Percentiles rank a stretch among this genome's conserved stretches.
These are phyloP conservation scores for Conus betulinus DNA, from an alignment of 1,140 invertebrate species.

Conservation along the genomic window DNA sequence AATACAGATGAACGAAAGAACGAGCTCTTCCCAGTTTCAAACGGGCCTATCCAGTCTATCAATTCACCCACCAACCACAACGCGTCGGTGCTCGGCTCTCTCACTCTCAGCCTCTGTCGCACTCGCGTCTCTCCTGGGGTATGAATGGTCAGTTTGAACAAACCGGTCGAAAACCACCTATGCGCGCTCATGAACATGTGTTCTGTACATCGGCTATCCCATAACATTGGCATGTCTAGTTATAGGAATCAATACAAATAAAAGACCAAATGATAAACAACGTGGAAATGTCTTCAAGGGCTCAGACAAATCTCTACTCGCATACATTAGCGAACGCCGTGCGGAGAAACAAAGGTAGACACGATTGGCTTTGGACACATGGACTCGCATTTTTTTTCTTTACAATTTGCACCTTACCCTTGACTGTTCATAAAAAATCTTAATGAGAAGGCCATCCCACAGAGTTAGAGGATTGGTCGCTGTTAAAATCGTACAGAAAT, in stretches of 20 bases:
- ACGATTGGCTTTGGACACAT: neutral
- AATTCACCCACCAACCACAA: neutral
- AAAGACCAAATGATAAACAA: neutral
- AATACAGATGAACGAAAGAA: too few relatives aligned
- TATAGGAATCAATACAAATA: neutral
- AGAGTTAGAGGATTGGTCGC: conserved; percentile 20
- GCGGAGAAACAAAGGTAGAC: conserved; percentile 7
- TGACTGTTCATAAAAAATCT: neutral
- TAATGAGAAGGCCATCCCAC: neutral
- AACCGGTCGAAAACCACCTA: neutral
- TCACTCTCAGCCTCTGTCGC: neutral
- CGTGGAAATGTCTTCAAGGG: neutral
- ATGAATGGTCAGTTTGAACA: neutral
- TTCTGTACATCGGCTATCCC: neutral
- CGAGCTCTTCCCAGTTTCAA: too few relatives aligned
- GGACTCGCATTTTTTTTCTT: neutral
- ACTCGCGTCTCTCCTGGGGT: too few relatives aligned
- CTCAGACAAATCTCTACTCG: neutral
- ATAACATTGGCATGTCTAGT: neutral
- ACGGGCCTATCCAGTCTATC: too few relatives aligned
- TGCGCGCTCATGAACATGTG: neutral
- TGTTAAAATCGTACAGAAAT: conserved; percentile 32
- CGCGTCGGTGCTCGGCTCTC: neutral
- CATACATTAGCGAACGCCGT: conserved; percentile 6
- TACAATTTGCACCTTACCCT: neutral